Evolutionary conservation across 2,113 vertebrate species (phyloP).

Genomic region (Polypterus senegalus): DNA sequence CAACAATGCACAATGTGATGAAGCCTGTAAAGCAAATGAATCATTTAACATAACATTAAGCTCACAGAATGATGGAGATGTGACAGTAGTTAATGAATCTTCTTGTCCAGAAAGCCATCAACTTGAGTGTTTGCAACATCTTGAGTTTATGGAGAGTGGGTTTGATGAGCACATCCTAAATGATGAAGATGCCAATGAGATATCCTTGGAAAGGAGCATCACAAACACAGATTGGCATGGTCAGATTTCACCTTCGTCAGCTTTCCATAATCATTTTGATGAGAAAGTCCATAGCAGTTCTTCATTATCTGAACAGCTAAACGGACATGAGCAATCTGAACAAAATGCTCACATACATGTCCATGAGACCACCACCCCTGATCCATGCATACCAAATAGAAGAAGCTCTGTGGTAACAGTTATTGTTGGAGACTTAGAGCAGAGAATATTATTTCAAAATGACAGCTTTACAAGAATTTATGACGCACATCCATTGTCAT

Average conservation of each 20-base stretch:
- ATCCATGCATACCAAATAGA: constrained; percentile 17
- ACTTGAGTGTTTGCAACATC: constrained; percentile 25
- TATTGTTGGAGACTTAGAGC: constrained; percentile 30
- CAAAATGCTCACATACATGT: constrained; percentile 7
- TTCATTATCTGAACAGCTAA: neutral
- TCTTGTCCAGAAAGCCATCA: constrained; percentile 7
- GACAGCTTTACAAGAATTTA: constrained; percentile 16
- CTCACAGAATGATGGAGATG: constrained; percentile 18
- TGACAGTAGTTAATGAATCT: constrained; percentile 3
- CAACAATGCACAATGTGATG: constrained; percentile 8
- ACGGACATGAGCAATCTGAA: neutral
- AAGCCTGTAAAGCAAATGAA: no score
- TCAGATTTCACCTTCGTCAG: constrained; percentile 31
- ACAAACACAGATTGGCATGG: constrained; percentile 20
- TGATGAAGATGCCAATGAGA: constrained; percentile 14
- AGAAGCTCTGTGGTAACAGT: constrained; percentile 35
- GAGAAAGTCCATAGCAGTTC: constrained; percentile 13
- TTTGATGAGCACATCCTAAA: constrained; percentile 37
- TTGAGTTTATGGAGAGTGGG: constrained; percentile 33
- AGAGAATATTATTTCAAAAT: constrained; percentile 34
- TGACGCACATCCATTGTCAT: constrained; percentile 24
- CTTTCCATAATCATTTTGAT: constrained; percentile 26
- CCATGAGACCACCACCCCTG: constrained; percentile 8
- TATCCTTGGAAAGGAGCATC: constrained; percentile 3
- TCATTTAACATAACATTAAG: constrained; percentile 3